Conservation (phyloP, 2,113 vertebrate genomes). For the Elgaria multicarinata region DNA sequence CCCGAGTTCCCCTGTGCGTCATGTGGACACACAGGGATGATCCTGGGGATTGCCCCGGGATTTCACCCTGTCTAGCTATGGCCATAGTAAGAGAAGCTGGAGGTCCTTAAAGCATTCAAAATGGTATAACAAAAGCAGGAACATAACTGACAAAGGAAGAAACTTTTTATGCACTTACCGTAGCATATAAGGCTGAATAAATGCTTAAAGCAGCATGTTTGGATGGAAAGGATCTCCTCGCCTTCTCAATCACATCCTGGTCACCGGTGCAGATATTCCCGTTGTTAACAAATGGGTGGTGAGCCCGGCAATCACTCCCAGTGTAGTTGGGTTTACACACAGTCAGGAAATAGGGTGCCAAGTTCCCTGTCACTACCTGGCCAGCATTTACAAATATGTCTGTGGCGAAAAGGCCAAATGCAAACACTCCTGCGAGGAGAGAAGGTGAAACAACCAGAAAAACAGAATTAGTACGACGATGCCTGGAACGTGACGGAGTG, state of each 20-base stretch:
- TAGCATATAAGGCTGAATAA: conserved; percentile 96
- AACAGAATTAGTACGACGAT: conserved; percentile 10
- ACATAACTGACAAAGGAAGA: no score
- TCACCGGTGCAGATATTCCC: conserved; percentile 96
- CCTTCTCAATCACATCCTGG: conserved; percentile 86
- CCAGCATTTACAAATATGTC: conserved; percentile 99
- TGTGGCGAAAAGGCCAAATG: conserved; percentile 97
- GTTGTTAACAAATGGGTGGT: conserved; percentile 90
- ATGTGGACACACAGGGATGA: no score
- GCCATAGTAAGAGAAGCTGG: no score
- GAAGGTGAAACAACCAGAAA: not conserved
- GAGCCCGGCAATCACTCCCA: conserved; percentile 86
- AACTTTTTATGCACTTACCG: conserved; percentile 79
- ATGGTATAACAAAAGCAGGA: not conserved
- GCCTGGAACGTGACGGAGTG: not conserved
- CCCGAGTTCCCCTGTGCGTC: no score
- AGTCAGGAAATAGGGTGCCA: conserved; percentile 95
- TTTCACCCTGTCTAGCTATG: no score
- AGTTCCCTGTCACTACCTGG: conserved; percentile 95
- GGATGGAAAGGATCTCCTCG: conserved; percentile 95
- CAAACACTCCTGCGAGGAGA: conserved; percentile 90
- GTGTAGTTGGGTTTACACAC: conserved; percentile 99
- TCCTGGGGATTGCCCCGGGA: no score
- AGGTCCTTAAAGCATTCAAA: not conserved
- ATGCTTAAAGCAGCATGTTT: conserved; percentile 97